A percentile compares a stretch with the other conserved stretches of the same genome.
These are phyloP conservation scores for Etheostoma nigrum DNA, from an alignment of 2,797 vertebrate species.

Conservation along the genomic window DNA sequence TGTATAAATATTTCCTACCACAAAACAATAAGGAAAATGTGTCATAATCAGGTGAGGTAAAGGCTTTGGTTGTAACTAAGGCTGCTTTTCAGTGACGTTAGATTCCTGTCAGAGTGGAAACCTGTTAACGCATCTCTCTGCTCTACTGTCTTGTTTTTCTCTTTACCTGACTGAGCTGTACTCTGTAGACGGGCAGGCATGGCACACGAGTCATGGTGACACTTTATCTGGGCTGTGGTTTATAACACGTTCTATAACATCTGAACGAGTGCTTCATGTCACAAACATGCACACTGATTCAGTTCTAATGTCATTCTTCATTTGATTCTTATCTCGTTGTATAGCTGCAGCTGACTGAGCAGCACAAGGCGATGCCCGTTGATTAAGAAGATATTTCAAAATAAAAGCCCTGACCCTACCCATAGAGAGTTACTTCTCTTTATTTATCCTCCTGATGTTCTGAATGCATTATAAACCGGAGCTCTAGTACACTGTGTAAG, in stretches of 20 bases:
- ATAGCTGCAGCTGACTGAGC: neutral
- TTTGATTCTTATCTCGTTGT: neutral
- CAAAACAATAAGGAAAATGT: neutral
- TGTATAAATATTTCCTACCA: neutral
- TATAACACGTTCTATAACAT: constrained; percentile 29
- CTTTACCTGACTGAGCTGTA: constrained; percentile 41
- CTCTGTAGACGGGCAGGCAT: constrained; percentile 30
- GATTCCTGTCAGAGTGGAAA: neutral
- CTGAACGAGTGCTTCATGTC: constrained; percentile 1
- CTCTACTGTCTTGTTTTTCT: constrained; percentile 48
- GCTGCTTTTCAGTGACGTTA: constrained; percentile 38
- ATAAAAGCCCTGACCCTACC: neutral
- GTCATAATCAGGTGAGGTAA: constrained; percentile 24
- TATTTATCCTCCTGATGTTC: neutral
- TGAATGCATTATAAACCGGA: constrained; percentile 41
- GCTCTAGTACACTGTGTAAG: constrained; percentile 26
- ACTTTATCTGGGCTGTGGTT: constrained; percentile 49
- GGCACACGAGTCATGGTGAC: constrained; percentile 22
- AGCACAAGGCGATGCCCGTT: too few relatives aligned
- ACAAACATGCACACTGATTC: constrained; percentile 3
- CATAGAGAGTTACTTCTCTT: neutral
- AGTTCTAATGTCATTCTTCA: neutral
- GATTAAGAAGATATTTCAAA: constrained; percentile 17
- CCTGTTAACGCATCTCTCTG: constrained; percentile 38
- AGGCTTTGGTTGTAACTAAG: constrained; percentile 25